Base-by-base conservation (phyloP, 2,888 invertebrate species). In the Campoletis raptor region DNA sequence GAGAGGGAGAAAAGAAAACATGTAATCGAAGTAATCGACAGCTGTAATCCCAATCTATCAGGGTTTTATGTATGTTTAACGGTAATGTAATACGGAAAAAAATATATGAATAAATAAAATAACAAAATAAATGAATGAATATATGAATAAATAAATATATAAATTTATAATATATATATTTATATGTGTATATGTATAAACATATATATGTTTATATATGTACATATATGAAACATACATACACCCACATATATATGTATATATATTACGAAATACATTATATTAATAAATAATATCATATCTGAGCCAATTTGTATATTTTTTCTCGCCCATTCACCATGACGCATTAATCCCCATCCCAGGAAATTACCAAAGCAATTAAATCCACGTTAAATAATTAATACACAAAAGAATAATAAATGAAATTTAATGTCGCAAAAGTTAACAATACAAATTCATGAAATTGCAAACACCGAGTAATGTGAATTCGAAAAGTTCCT, bases 241-340 rank as follows among this genome's bases (percentile, higher is more conserved):
- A 91, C 88, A 90, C 80, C 85, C 90, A 91, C 88, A 87, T 91
- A 92, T 90, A 90, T 90, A 90, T 92, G 88, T 91, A 92, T 92
- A 91, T 92, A 92, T 91, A 92, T 92, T 91, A 92, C 88, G 84
- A 93, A 92, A 92, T 92, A 92, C 89, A 92, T 92, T 92, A 93
- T 92, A 93, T 93, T 92, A 93, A 92, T 93, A 93, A 93, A 93
- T 92, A 92, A 93, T 92, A 91, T 91, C 90, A 90, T 91, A 92
- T 90, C 90, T 90, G 90, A 90, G 79, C 54, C 66, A 57, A 57
- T 80, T 30, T 72, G 88, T 89, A 73, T 85, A 37, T 42, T 67
- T 30, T 72, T n/a, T 42, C 54, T 73, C 5, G 37, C 61, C 37
- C 7, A 24, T 45, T 15, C 15, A 18, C 5, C 10, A 3, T n/a